Evolutionary conservation across 2,113 vertebrate genomes (phyloP).

Genomic region (Uria lomvia): DNA sequence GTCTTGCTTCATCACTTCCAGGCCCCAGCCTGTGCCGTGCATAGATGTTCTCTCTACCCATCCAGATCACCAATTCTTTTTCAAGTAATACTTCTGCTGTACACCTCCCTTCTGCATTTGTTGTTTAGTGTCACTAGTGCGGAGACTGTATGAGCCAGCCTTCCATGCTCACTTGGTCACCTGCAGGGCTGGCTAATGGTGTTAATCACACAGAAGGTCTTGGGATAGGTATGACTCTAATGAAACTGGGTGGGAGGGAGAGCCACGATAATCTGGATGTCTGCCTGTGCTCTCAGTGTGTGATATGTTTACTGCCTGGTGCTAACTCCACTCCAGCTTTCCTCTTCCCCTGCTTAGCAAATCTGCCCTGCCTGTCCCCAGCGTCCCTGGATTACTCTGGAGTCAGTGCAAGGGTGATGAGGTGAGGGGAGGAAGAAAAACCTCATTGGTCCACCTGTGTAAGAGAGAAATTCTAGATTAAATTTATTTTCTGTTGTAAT

Average conservation of each 20-base stretch:
- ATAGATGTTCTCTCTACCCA: neutral
- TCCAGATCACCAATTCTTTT: neutral
- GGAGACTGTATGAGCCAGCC: neutral
- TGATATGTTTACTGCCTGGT: neutral
- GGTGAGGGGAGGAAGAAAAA: neutral
- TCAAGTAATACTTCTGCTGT: neutral
- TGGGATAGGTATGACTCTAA: neutral
- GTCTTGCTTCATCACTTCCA: neutral
- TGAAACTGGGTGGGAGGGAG: neutral
- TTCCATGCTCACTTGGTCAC: neutral
- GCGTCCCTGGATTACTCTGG: neutral
- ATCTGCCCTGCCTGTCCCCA: neutral
- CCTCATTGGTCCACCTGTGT: neutral
- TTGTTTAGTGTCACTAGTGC: neutral
- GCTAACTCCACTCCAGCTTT: neutral
- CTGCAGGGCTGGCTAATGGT: neutral
- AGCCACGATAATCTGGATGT: neutral
- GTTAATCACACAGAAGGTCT: neutral
- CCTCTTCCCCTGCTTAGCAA: neutral
- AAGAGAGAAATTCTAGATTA: neutral
- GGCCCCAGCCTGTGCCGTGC: neutral
- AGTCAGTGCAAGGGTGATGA: neutral
- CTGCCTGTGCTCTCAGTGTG: neutral
- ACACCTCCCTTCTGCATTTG: neutral
- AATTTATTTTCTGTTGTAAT: neutral